Percentiles rank a stretch among this genome's conserved stretches.
Evolutionary conservation across 2,888 invertebrate genomes (phyloP).

Genomic region (Temnothorax unifasciatus): DNA sequence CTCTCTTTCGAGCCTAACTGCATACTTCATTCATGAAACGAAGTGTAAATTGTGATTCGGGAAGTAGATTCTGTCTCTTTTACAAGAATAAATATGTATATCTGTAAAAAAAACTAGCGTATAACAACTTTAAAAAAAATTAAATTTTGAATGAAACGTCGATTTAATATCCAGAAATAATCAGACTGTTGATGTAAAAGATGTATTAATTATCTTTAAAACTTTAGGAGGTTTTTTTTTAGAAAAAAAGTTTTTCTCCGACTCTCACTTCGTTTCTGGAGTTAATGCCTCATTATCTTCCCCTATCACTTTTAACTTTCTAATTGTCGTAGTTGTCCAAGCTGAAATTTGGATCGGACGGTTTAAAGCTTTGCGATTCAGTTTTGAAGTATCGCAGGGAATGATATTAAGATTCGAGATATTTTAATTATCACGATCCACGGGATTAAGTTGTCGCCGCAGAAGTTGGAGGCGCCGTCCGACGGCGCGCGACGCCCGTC

Average conservation of each 20-base stretch:
- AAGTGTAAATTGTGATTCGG: slow-evolving; percentile 22
- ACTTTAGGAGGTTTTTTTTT: not conserved
- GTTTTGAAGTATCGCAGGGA: not conserved
- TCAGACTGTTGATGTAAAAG: not conserved
- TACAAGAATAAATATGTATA: not conserved
- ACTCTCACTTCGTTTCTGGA: not conserved
- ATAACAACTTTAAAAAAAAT: slow-evolving; percentile 36
- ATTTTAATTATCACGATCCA: slow-evolving; percentile 8
- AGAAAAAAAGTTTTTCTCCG: not conserved
- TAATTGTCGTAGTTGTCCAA: not conserved
- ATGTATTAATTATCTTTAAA: not conserved
- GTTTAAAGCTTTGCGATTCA: not conserved
- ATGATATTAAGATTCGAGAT: not conserved
- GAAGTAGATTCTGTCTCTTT: not conserved
- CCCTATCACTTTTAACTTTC: not conserved
- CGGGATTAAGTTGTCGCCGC: not conserved
- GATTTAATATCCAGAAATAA: not conserved
- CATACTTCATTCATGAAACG: not conserved
- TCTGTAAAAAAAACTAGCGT: not conserved
- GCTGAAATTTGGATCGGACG: not conserved
- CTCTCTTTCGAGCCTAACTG: not conserved
- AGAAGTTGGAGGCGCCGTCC: slow-evolving; percentile 21
- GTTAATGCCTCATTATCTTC: not conserved
- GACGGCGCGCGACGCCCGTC: slow-evolving; percentile 64
- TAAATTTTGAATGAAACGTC: not conserved